Base-by-base conservation (phyloP, 2,113 vertebrate species). In the Anguilla rostrata region DNA sequence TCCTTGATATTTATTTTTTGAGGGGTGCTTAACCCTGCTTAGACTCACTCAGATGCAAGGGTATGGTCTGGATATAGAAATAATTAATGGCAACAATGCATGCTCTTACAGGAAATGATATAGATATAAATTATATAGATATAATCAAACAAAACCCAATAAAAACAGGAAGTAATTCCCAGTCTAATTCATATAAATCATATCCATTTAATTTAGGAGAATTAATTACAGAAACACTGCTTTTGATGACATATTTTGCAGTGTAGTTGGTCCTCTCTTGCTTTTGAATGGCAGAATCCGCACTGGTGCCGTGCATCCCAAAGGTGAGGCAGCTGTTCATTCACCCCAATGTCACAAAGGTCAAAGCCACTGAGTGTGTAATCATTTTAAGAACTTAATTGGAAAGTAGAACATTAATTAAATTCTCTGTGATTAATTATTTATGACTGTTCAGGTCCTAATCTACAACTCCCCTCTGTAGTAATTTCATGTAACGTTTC, bases 381-480 rank as follows among this genome's bases (percentile, higher is more conserved):
- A 75, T 75, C 71, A n/a, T 75, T 75, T 75, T 29, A 75, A 26
- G 9, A 29, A 34, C n/a, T 75, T n/a, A 2, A 75, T 29, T 75
- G 26, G 71, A 75, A 75, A 75, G 71, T 12, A 34, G 71, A 75
- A 9, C 9, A 75, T 75, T 75, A 75, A 75, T 75, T 75, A 75
- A 75, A 75, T 75, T 75, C 71, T 75, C 8, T 34, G 11, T 75
- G 71, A 75, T 75, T n/a, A 75, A 75, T 75, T 75, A 75, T 75
- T 34, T 75, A 75, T 75, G n/a, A n/a, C 26, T 75, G 71, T 34
- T 75, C 71, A 75, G n/a, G 71, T 75, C 71, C 34, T 75, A n/a
- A 75, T 75, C 71, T 75, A 34, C n/a, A 75, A 75, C 71, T 29
- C 71, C 71, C n/a, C 26, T 34, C n/a, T 34, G 49, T 53, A 53